Conservation (phyloP, 1,140 invertebrate genomes). For the Aphaenogaster ashmeadi region DNA sequence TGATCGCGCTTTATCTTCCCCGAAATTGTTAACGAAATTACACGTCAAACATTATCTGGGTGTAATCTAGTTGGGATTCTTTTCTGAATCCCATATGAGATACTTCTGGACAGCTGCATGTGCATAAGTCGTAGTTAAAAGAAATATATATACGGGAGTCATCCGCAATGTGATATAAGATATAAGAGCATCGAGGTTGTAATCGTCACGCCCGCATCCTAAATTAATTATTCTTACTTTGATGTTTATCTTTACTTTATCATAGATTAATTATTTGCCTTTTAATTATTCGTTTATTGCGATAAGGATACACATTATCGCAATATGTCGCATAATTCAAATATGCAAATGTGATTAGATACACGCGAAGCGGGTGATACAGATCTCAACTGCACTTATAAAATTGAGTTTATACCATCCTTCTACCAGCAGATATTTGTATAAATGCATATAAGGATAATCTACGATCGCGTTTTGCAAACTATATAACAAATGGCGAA, state of each 20-base stretch:
- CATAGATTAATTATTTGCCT: not conserved
- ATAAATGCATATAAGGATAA: not conserved
- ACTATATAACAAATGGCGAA: not conserved
- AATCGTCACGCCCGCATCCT: conserved; percentile 18
- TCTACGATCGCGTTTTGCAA: not conserved
- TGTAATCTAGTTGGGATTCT: conserved; percentile 23
- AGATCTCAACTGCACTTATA: conserved; percentile 1
- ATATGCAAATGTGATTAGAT: conserved; percentile 12
- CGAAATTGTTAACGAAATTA: conserved; percentile 58
- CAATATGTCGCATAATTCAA: not conserved
- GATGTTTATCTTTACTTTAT: not conserved
- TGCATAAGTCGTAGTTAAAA: not conserved
- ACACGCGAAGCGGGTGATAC: not conserved
- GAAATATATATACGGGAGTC: not conserved
- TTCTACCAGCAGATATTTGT: not conserved
- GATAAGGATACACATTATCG: not conserved
- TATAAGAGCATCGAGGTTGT: not conserved
- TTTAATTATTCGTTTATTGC: not conserved
- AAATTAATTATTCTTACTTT: conserved; percentile 8
- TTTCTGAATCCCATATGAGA: not conserved
- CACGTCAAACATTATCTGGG: conserved; percentile 36
- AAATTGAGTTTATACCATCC: not conserved
- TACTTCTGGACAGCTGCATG: not conserved
- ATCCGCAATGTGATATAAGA: not conserved
- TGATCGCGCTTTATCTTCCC: conserved; percentile 16